phyloP scores from a whole-genome alignment of 2,797 vertebrate genomes.

The Bradypus variegatus region DNA sequence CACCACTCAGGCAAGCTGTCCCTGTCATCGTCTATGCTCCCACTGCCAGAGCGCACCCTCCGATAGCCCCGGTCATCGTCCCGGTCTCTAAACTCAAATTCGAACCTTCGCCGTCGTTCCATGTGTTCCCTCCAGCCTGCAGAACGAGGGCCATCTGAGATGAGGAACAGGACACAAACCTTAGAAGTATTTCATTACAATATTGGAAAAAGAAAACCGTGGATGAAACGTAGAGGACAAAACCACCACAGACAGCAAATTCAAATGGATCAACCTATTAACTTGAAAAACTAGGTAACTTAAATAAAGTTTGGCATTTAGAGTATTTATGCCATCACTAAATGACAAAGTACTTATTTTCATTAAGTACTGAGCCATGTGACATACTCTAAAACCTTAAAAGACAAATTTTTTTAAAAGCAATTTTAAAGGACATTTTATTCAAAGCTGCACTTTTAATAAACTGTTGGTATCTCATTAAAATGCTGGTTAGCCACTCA shows the following conservation, averaged over 20 bases:
- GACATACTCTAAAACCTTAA: neutral
- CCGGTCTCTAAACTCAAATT: constrained; percentile 90
- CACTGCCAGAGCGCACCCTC: constrained; percentile 88
- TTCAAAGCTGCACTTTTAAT: neutral
- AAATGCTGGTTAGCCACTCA: neutral
- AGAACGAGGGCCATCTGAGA: constrained; percentile 83
- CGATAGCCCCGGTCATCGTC: constrained; percentile 93
- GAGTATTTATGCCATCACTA: neutral
- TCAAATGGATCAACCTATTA: neutral
- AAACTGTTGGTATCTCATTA: neutral
- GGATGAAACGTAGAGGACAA: neutral
- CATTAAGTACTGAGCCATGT: neutral
- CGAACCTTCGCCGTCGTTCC: constrained; percentile 91
- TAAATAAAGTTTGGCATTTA: neutral
- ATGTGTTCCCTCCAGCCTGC: constrained; percentile 94
- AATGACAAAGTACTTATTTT: neutral
- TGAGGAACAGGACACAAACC: constrained; percentile 28
- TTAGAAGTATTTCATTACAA: constrained; percentile 30
- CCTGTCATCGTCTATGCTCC: constrained; percentile 93
- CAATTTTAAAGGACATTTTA: constrained; percentile 11
- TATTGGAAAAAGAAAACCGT: constrained; percentile 23
- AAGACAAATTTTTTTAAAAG: constrained; percentile 30
- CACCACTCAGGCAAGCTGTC: constrained; percentile 98
- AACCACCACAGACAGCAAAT: constrained; percentile 18
- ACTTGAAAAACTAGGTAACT: neutral